Base-by-base conservation (phyloP, 2,888 invertebrate genomes). In the Brenthis hecate region DNA sequence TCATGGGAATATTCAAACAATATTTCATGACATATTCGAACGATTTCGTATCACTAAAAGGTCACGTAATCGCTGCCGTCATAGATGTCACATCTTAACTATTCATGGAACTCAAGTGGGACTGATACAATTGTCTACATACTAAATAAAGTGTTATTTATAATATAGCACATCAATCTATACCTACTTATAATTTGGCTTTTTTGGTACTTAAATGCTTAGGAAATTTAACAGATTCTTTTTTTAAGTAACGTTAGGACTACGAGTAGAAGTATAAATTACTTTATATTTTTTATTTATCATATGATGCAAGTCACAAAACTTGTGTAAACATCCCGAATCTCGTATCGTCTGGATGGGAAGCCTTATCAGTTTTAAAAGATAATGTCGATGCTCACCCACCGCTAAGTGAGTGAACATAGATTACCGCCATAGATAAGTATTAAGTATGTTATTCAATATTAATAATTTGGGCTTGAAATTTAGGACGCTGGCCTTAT, bases 401-500 rank as follows among this genome's bases (percentile, higher is more conserved):
- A 6, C 28, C 23, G 6, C n/a, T 50, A 13, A 13, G 14, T 54
- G 57, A 48, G 50, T 50, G 48, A 53, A 50, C 11, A n/a, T 11
- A 48, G 47, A 58, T 13, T 58, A 58, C n/a, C 50, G 23, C 28
- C 50, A 6, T 50, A 23, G 60, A 28, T 8, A 60, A 14, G 1
- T 50, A 28, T 28, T 8, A 60, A 14, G 0, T 50, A 28, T 28
- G 28, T 28, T 28, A 43, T 43, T n/a, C n/a, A 60, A 60, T 48
- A 60, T 60, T 47, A 50, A 60, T 60, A 28, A 50, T 50, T 14
- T 74, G 80, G 74, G 78, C 77, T 77, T 80, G 78, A 83, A 82
- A 89, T 85, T 82, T 85, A 84, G 88, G 85, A 79, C 88, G 83
- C 80, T 80, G 81, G 85, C 84, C 85, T 79, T 84, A 85, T 85